phyloP scores from a whole-genome alignment of 2,113 vertebrate species.

The Oryzias woworae region DNA sequence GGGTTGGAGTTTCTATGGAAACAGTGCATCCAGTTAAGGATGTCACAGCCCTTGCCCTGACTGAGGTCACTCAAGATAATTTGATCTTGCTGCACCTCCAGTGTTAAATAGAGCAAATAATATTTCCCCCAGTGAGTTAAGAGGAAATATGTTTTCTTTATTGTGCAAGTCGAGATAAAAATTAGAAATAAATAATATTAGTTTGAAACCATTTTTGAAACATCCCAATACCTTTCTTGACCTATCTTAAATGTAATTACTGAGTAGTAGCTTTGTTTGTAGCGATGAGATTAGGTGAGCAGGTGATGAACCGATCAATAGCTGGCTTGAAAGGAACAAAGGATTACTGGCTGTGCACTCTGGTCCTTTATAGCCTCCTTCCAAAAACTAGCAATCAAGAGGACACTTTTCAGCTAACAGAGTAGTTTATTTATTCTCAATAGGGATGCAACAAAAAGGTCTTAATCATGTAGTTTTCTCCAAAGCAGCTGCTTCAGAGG shows the following conservation, averaged over 20 bases:
- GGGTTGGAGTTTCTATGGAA: conserved; percentile 62
- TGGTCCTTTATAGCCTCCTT: conserved; percentile 19
- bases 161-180: background rate
- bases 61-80: conserved; percentile 48
- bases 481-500: conserved; percentile 7
- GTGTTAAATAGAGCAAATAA: conserved; percentile 5
- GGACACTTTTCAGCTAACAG: conserved; percentile 15
- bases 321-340: conserved; percentile 26
- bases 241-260: background rate
- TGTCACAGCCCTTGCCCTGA: conserved; percentile 39
- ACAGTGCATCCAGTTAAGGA: conserved; percentile 39
- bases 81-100: conserved; percentile 30
- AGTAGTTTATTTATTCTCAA: conserved; percentile 15
- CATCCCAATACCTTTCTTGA: background rate
- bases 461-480: conserved; percentile 34
- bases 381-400: conserved; percentile 39
- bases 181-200: too few species aligned
- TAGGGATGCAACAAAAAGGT: conserved; percentile 15
- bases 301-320: conserved; percentile 39
- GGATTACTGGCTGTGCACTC: conserved; percentile 9
- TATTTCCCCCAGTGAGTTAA: background rate
- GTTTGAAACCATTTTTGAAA: background rate
- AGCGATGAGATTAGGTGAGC: conserved; percentile 3
- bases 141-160: background rate
- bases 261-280: background rate